Percentiles rank a stretch among this genome's conserved stretches.
Conservation (phyloP, 2,113 vertebrate species). For the Echinops telfairi region DNA sequence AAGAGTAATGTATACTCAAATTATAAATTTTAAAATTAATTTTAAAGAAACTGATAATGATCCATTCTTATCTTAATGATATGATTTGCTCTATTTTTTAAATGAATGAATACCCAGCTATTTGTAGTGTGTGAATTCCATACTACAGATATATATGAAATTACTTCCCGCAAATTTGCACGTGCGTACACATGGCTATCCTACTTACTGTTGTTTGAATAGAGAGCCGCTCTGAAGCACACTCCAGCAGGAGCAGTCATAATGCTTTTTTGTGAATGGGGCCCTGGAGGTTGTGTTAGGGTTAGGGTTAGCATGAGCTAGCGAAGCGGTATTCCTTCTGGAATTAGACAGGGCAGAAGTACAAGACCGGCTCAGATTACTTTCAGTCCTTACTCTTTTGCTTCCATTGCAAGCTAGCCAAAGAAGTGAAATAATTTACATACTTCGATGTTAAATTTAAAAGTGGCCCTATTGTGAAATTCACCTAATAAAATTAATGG, state of each 20-base stretch:
- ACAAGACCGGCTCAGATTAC: background rate
- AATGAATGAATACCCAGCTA: background rate
- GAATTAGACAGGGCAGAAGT: background rate
- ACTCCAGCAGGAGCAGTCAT: background rate
- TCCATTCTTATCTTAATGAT: background rate
- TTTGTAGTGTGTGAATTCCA: background rate
- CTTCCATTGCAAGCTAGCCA: background rate
- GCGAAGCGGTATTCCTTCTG: background rate
- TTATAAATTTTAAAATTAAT: background rate
- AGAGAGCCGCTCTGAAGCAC: too few species aligned
- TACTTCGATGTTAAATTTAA: background rate
- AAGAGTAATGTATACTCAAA: background rate
- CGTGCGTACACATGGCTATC: background rate
- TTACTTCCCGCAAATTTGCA: background rate
- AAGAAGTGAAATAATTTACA: background rate
- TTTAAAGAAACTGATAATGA: background rate
- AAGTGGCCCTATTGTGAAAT: background rate
- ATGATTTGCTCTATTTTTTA: background rate
- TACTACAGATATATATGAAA: background rate
- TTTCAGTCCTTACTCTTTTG: background rate
- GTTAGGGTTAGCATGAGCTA: background rate
- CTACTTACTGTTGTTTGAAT: background rate
- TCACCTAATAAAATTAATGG: background rate
- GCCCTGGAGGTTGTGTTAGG: background rate
- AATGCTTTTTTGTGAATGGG: background rate